These are phyloP conservation scores for Casuarius casuarius DNA, from an alignment of 2,113 vertebrate species.

Conservation along the genomic window DNA sequence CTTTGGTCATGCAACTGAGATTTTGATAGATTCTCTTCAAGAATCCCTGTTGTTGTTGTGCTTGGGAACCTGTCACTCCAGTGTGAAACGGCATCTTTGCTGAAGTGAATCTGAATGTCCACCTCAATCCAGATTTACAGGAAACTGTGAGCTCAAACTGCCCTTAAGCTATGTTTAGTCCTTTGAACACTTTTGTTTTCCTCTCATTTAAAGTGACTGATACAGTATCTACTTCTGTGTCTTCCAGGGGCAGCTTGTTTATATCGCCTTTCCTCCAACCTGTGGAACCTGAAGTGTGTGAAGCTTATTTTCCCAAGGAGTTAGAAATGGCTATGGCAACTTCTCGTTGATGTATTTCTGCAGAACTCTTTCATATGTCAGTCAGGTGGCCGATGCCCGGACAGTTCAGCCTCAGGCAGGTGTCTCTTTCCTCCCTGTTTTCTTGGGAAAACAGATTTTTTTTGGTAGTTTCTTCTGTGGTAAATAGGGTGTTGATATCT, in stretches of 20 bases:
- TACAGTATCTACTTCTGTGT: background rate
- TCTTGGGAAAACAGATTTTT: background rate
- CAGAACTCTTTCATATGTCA: background rate
- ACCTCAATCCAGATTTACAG: background rate
- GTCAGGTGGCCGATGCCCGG: background rate
- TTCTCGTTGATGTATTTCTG: background rate
- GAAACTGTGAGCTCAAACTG: background rate
- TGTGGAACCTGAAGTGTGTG: fast-evolving
- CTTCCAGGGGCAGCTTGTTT: background rate
- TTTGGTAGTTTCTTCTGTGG: background rate
- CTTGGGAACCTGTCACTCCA: background rate
- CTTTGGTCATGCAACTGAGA: background rate
- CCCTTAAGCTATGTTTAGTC: background rate
- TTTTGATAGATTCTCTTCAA: background rate
- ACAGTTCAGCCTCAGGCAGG: background rate
- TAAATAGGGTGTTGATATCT: background rate
- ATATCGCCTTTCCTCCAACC: background rate
- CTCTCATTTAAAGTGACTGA: background rate
- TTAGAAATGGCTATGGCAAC: background rate
- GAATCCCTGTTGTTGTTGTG: background rate
- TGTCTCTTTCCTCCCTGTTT: background rate
- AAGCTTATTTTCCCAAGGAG: background rate
- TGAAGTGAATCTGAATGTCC: background rate
- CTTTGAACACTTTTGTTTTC: background rate
- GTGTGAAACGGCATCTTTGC: background rate